These are phyloP conservation scores for Saturnia japonica DNA, from an alignment of 2,888 invertebrate species.

Conservation along the genomic window DNA sequence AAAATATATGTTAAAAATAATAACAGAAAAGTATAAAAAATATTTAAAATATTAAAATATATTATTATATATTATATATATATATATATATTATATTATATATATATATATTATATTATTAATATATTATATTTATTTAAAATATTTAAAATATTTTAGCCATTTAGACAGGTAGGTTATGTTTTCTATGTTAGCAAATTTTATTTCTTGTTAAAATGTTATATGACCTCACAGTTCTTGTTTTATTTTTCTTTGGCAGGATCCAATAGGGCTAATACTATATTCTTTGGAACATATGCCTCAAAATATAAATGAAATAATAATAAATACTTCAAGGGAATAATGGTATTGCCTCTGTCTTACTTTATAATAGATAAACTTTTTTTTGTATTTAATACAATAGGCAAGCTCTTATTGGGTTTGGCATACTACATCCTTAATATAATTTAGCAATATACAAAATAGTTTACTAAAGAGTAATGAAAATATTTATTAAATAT, in stretches of 20 bases:
- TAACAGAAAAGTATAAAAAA: not conserved
- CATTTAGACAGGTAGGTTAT: no score
- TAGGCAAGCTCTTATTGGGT: not conserved
- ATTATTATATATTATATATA: no score
- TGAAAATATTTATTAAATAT: slow-evolving; percentile 13
- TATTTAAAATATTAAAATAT: no score
- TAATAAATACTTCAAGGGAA: no score
- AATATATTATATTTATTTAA: no score
- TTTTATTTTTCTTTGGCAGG: not conserved
- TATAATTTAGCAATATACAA: not conserved
- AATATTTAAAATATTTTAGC: no score
- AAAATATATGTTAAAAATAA: not conserved
- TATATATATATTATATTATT: no score
- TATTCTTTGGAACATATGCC: not conserved
- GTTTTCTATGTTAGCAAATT: no score
- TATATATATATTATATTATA: no score
- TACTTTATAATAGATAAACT: not conserved
- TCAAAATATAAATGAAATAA: not conserved
- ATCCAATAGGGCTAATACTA: not conserved
- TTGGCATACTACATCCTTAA: not conserved
- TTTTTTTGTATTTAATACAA: not conserved
- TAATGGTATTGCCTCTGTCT: not conserved
- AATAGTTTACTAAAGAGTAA: not conserved
- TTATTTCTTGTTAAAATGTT: no score
- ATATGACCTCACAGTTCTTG: no score